Evolutionary conservation across 2,113 vertebrate genomes (phyloP).

Genomic region (Scomber scombrus): DNA sequence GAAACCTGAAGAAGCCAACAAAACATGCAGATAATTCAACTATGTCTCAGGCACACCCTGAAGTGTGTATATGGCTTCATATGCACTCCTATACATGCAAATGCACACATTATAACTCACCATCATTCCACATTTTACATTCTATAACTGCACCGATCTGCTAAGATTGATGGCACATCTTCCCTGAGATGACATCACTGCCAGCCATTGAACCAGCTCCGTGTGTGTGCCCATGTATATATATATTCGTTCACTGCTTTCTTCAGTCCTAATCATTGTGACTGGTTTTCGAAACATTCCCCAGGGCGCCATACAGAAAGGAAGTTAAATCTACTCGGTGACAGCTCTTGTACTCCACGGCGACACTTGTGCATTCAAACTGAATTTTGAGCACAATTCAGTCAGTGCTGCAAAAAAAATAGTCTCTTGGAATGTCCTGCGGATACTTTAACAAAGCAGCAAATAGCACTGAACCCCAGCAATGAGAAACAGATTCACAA

Average conservation of each 20-base stretch:
- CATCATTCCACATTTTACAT: conserved; percentile 23
- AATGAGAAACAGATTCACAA: not conserved
- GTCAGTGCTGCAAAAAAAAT: not conserved
- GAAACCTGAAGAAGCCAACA: conserved; percentile 52
- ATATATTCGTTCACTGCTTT: conserved; percentile 23
- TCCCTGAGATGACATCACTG: conserved; percentile 40
- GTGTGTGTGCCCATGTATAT: not conserved
- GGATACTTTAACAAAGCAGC: conserved; percentile 16
- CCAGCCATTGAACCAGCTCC: conserved; percentile 16
- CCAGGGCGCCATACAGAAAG: conserved; percentile 38
- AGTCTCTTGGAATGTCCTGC: conserved; percentile 7
- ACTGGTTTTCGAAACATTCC: conserved; percentile 60
- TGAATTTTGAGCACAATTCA: conserved; percentile 45
- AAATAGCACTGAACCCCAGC: conserved; percentile 13
- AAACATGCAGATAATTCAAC: conserved; percentile 28
- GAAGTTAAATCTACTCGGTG: conserved; percentile 36
- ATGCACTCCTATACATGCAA: not conserved
- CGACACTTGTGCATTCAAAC: conserved; percentile 28
- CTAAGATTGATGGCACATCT: conserved; percentile 39
- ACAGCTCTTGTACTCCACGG: conserved; percentile 42
- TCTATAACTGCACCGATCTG: conserved; percentile 32
- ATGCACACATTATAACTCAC: not conserved
- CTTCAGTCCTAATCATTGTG: conserved; percentile 62
- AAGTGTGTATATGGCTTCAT: not conserved
- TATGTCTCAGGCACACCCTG: conserved; percentile 12